phyloP scores from a whole-genome alignment of 2,888 invertebrate species.

The Cyclophora albipunctata region DNA sequence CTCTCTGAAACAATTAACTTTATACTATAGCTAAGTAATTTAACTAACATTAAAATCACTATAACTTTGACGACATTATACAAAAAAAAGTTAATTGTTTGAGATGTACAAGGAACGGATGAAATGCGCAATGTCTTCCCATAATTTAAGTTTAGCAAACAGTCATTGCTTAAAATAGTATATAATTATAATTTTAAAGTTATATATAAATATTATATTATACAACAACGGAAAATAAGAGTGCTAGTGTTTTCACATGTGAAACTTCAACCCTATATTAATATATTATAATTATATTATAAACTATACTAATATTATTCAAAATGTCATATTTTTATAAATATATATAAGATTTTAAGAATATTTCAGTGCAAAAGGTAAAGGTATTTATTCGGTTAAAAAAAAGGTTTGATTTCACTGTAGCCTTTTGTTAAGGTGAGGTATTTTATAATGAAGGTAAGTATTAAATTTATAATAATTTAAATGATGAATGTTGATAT shows the following conservation, averaged over 20 bases:
- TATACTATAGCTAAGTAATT: background rate
- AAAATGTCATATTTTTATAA: conserved; percentile 48
- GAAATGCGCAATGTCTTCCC: conserved; percentile 77
- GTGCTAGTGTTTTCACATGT: conserved; percentile 77
- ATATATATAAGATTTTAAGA: conserved; percentile 45
- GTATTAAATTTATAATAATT: conserved; percentile 36
- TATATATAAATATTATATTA: conserved; percentile 59
- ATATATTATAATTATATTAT: conserved; percentile 65
- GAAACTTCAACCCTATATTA: conserved; percentile 67
- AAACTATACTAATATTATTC: conserved; percentile 68
- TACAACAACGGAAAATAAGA: conserved; percentile 65
- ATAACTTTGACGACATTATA: background rate
- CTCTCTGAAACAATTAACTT: background rate
- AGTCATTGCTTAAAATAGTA: conserved; percentile 70
- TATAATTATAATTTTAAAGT: conserved; percentile 55
- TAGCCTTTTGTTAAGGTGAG: conserved; percentile 63
- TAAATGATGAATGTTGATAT: conserved; percentile 25
- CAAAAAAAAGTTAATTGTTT: conserved; percentile 52
- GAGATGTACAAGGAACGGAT: conserved; percentile 71
- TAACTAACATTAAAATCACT: background rate
- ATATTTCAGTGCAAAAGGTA: conserved; percentile 67
- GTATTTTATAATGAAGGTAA: conserved; percentile 51
- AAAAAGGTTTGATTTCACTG: conserved; percentile 47
- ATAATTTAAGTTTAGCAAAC: conserved; percentile 68
- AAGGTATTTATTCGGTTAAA: conserved; percentile 55